Evolutionary conservation across 1,140 invertebrate genomes (phyloP).

Genomic region (Drosophila bocqueti): DNA sequence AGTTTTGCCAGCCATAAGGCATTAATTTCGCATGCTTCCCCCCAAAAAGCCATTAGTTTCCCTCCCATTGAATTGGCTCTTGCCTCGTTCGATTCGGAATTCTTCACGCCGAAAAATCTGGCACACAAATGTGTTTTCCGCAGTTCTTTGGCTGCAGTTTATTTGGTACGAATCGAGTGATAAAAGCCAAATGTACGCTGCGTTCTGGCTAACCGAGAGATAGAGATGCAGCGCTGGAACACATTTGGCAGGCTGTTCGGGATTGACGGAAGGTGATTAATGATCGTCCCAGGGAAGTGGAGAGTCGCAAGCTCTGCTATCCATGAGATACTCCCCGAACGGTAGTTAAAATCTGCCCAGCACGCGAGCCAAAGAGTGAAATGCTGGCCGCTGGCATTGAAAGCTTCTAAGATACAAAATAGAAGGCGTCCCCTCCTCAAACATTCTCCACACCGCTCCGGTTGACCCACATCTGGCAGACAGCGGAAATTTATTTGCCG

Average conservation of each 20-base stretch:
- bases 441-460: neutral
- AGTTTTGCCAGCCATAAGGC: constrained; percentile 1
- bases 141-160: constrained; percentile 5
- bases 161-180: constrained; percentile 45
- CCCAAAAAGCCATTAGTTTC: constrained; percentile 12
- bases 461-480: constrained; percentile 40
- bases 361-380: constrained; percentile 41
- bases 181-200: constrained; percentile 64
- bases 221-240: constrained; percentile 28
- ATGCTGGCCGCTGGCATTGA: constrained; percentile 43
- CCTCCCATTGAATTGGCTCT: neutral
- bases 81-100: constrained; percentile 12
- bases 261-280: constrained; percentile 64
- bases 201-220: constrained; percentile 41
- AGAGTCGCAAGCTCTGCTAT: neutral
- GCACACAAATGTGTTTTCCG: constrained; percentile 38
- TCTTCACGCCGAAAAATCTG: constrained; percentile 41
- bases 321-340: constrained; percentile 23
- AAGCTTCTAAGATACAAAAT: constrained; percentile 36
- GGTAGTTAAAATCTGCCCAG: constrained; percentile 40
- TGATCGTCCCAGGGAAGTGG: constrained; percentile 7
- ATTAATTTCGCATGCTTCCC: constrained; percentile 1
- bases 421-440: constrained; percentile 9
- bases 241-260: constrained; percentile 24
- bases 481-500: constrained; percentile 55